Evolutionary conservation across 1,140 invertebrate genomes (phyloP).

Genomic region (Heterodera schachtii): DNA sequence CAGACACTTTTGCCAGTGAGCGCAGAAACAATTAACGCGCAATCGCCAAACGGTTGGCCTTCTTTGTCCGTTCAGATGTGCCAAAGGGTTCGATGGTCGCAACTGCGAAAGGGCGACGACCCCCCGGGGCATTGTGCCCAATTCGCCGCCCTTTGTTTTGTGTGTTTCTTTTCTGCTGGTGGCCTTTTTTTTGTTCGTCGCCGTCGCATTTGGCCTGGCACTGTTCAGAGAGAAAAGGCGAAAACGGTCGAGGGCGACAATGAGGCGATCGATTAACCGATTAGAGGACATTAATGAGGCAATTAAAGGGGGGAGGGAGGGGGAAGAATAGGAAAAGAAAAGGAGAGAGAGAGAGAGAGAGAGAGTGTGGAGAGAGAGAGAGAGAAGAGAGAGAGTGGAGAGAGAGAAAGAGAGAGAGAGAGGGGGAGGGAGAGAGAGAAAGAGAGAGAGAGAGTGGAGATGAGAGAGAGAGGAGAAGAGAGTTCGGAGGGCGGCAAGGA

Average conservation of each 20-base stretch:
- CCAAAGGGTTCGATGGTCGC: slow-evolving; percentile 9
- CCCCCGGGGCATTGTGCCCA: neutral
- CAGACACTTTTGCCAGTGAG: neutral
- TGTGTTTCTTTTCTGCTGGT: neutral
- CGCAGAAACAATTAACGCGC: neutral
- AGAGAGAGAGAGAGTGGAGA: too few relatives aligned
- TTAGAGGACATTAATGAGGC: neutral
- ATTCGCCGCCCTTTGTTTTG: neutral
- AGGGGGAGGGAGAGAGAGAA: too few relatives aligned
- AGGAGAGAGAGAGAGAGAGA: too few relatives aligned
- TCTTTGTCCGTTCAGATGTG: neutral
- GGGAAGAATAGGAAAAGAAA: too few relatives aligned
- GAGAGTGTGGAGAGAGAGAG: too few relatives aligned
- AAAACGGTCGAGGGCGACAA: neutral
- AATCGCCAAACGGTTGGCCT: too few relatives aligned
- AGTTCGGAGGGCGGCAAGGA: too few relatives aligned
- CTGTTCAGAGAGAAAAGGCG: neutral
- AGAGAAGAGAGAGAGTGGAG: too few relatives aligned
- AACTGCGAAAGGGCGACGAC: neutral
- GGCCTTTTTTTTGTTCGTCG: neutral
- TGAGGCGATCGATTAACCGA: neutral
- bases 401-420: too few relatives aligned
- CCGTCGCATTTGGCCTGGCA: neutral
- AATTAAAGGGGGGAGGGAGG: too few relatives aligned
- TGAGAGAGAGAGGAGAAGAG: too few relatives aligned